A percentile compares a stretch with the other conserved stretches of the same genome.
phyloP scores from a whole-genome alignment of 2,113 vertebrate species.

The Agapornis roseicollis region DNA sequence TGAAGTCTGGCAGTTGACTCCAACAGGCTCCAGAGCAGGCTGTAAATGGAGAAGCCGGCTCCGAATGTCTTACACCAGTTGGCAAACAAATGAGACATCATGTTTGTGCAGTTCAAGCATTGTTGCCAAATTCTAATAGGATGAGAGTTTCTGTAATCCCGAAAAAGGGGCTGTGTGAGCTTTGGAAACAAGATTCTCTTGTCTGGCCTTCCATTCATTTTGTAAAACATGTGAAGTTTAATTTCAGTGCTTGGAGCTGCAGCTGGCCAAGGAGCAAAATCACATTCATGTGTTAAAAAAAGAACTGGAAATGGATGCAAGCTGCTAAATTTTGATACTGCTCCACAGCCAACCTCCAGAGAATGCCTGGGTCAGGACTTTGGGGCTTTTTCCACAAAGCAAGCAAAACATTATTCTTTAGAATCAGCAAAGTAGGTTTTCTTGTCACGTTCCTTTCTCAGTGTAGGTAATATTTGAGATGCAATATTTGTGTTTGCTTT shows the following conservation, averaged over 20 bases:
- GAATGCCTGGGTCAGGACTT: conserved; percentile 20
- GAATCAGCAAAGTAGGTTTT: neutral
- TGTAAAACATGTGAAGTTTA: conserved; percentile 58
- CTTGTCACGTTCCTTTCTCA: neutral
- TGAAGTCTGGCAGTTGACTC: neutral
- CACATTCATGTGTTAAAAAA: conserved; percentile 41
- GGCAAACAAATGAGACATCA: conserved; percentile 53
- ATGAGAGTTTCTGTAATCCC: conserved; percentile 39
- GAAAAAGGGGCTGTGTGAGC: conserved; percentile 34
- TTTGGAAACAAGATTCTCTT: conserved; percentile 55
- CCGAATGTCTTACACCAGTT: neutral
- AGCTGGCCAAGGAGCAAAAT: conserved; percentile 54
- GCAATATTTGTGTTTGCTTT: neutral
- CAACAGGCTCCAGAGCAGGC: neutral
- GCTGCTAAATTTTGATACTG: conserved; percentile 47
- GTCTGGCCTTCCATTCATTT: conserved; percentile 62
- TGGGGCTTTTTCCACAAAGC: conserved; percentile 34
- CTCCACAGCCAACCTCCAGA: conserved; percentile 45
- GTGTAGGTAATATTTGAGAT: neutral
- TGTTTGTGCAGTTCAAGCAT: conserved; percentile 7
- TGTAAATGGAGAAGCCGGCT: neutral
- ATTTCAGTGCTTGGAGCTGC: conserved; percentile 57
- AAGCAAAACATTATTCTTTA: conserved; percentile 28
- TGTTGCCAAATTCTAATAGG: conserved; percentile 56
- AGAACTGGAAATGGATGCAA: conserved; percentile 50